These are phyloP conservation scores for Flexamia atlantica DNA, from an alignment of 2,888 invertebrate genomes.

Conservation along the genomic window DNA sequence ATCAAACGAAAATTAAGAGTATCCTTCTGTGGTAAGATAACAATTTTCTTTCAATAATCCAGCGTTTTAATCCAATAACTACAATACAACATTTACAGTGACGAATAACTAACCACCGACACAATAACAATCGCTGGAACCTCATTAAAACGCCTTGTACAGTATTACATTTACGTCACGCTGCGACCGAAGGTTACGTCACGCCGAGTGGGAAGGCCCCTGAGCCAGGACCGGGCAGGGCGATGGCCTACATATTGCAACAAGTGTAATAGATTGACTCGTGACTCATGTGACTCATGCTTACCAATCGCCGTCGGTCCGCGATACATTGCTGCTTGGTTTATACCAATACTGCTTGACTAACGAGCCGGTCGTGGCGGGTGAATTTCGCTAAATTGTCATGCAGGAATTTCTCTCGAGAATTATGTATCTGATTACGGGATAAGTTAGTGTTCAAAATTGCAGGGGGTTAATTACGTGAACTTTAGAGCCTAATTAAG, in stretches of 20 bases:
- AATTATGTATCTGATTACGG: background rate
- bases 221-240: background rate
- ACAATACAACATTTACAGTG: too few relatives aligned
- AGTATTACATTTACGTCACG: background rate
- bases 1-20: too few relatives aligned
- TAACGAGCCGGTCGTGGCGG: background rate
- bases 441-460: too few relatives aligned
- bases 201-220: background rate
- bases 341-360: background rate
- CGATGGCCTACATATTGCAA: slow-evolving; percentile 7
- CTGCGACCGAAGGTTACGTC: background rate
- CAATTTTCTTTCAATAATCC: too few relatives aligned
- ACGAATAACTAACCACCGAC: too few relatives aligned
- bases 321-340: background rate
- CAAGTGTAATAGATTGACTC: background rate
- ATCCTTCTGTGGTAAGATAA: too few relatives aligned
- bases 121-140: too few relatives aligned
- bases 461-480: too few relatives aligned
- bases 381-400: background rate
- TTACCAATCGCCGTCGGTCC: background rate
- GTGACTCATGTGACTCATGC: slow-evolving; percentile 8
- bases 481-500: too few relatives aligned
- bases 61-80: too few relatives aligned
- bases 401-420: background rate
- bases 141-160: too few relatives aligned